These are phyloP conservation scores for Labia minor DNA, from an alignment of 2,888 invertebrate genomes.

Conservation along the genomic window DNA sequence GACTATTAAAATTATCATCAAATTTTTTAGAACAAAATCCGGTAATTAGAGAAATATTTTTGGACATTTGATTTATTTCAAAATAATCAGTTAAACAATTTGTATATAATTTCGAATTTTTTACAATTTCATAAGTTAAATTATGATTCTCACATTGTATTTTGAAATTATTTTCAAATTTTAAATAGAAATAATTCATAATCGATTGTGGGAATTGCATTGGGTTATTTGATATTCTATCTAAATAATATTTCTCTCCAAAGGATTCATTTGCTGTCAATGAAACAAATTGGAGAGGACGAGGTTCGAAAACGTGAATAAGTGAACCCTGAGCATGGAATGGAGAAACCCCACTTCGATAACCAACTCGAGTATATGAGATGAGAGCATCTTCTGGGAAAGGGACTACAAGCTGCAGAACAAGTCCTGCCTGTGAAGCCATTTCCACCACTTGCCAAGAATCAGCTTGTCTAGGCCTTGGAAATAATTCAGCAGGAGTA, in stretches of 20 bases:
- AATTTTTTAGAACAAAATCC: not conserved
- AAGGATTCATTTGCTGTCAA: not conserved
- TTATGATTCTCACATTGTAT: not conserved
- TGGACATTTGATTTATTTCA: not conserved
- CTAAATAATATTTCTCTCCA: not conserved
- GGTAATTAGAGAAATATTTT: not conserved
- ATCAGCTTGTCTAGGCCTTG: slow-evolving; percentile 36
- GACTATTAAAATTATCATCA: not conserved
- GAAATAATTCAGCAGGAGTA: slow-evolving; percentile 35
- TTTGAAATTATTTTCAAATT: not conserved
- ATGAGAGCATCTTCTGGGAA: slow-evolving; percentile 35
- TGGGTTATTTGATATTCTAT: not conserved
- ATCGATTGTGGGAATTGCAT: not conserved
- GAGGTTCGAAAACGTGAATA: slow-evolving; percentile 31
- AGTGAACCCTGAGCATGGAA: slow-evolving; percentile 34
- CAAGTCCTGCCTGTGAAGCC: slow-evolving; percentile 41
- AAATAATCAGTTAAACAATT: not conserved
- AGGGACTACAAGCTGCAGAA: slow-evolving; percentile 35
- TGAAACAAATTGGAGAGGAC: not conserved
- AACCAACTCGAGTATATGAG: slow-evolving; percentile 40
- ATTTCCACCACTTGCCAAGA: slow-evolving; percentile 46
- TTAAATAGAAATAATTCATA: not conserved
- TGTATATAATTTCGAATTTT: not conserved
- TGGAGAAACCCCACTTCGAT: slow-evolving; percentile 35
- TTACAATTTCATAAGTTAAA: not conserved